A percentile compares a stretch with the other conserved stretches of the same genome.
phyloP scores from a whole-genome alignment of 2,888 invertebrate species.

The Muscina levida region DNA sequence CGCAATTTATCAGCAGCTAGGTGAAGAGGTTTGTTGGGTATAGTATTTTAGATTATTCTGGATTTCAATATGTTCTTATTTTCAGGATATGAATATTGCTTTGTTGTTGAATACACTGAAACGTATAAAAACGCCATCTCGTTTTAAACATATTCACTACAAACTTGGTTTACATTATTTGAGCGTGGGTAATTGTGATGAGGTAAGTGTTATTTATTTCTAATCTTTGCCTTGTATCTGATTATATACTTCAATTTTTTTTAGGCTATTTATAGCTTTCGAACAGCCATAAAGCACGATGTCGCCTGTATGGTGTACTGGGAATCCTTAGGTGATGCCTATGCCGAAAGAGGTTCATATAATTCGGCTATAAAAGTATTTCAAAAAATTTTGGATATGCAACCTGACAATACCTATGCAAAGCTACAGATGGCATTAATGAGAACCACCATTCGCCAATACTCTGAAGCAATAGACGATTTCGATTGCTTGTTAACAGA shows the following conservation, averaged over 20 bases:
- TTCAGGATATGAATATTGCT: slow-evolving; percentile 72
- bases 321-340: slow-evolving; percentile 95
- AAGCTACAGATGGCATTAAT: slow-evolving; percentile 88
- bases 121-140: slow-evolving; percentile 80
- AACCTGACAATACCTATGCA: slow-evolving; percentile 85
- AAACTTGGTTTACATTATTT: slow-evolving; percentile 91
- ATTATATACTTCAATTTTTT: slow-evolving; percentile 29
- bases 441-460: slow-evolving; percentile 82
- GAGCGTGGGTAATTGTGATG: slow-evolving; percentile 85
- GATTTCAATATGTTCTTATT: slow-evolving; percentile 8
- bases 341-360: slow-evolving; percentile 92
- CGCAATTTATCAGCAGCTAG: slow-evolving; percentile 86
- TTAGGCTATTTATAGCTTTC: slow-evolving; percentile 87
- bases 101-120: slow-evolving; percentile 78
- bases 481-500: slow-evolving; percentile 83
- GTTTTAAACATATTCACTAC: slow-evolving; percentile 88
- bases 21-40: slow-evolving; percentile 82
- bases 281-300: slow-evolving; percentile 86
- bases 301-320: slow-evolving; percentile 87
- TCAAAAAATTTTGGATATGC: slow-evolving; percentile 86
- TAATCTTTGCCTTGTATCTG: neutral
- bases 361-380: slow-evolving; percentile 94
- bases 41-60: neutral
- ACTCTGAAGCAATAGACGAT: slow-evolving; percentile 86
- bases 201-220: slow-evolving; percentile 72